Conservation (phyloP, 2,888 invertebrate genomes). For the Metopia argyrocephala region DNA sequence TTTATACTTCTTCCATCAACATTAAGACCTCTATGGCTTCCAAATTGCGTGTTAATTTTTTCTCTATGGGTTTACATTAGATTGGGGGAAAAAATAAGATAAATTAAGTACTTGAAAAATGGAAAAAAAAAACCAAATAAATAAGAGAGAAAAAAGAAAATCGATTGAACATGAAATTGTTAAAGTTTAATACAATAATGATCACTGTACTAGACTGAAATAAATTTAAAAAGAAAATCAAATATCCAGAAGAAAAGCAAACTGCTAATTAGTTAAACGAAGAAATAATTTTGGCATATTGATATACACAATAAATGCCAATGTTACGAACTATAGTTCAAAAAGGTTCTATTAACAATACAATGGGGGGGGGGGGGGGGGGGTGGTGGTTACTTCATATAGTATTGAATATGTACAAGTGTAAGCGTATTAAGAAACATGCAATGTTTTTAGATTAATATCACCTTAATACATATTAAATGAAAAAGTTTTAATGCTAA, state of each 20-base stretch:
- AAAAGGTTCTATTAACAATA: no score
- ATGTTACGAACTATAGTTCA: not conserved
- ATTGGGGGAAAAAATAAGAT: not conserved
- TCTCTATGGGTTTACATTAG: not conserved
- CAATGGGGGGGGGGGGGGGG: no score
- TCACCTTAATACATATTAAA: constrained; percentile 6
- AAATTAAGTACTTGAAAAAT: not conserved
- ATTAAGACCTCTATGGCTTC: constrained; percentile 41
- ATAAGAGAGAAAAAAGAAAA: constrained; percentile 8
- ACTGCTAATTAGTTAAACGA: constrained; percentile 51
- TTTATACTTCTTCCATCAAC: no score
- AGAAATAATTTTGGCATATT: constrained; percentile 42
- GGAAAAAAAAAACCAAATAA: not conserved
- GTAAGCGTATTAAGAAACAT: not conserved
- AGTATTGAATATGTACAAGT: constrained; percentile 24
- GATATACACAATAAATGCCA: constrained; percentile 1
- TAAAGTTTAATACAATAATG: constrained; percentile 26
- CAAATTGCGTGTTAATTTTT: constrained; percentile 51
- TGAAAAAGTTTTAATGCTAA: constrained; percentile 17
- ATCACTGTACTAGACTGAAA: not conserved
- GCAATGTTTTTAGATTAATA: not conserved
- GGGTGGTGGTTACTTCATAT: not conserved
- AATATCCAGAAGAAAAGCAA: constrained; percentile 6
- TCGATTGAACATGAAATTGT: constrained; percentile 32
- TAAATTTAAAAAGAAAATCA: not conserved